A percentile compares a stretch with the other conserved stretches of the same genome.
These are phyloP conservation scores for Thymelicus acteon DNA, from an alignment of 2,888 invertebrate genomes.

Conservation along the genomic window DNA sequence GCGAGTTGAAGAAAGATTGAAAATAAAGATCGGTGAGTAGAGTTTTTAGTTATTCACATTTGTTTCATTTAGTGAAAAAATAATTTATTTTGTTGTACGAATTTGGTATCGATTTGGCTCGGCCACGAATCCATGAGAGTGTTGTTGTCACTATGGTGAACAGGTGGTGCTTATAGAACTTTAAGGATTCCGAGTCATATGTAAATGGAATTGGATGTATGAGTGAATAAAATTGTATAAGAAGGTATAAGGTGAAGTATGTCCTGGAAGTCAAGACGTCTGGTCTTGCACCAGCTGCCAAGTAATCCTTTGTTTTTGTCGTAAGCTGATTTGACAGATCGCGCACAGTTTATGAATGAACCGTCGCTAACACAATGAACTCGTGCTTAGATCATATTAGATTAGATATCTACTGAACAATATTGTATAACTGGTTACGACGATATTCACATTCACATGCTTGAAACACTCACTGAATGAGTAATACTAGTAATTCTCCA, in stretches of 20 bases:
- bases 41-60: slow-evolving; percentile 48
- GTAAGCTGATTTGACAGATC: slow-evolving; percentile 73
- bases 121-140: slow-evolving; percentile 41
- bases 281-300: background rate
- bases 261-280: background rate
- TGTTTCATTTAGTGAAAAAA: slow-evolving; percentile 37
- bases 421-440: slow-evolving; percentile 42
- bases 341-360: slow-evolving; percentile 76
- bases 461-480: slow-evolving; percentile 25
- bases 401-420: slow-evolving; percentile 63
- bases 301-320: slow-evolving; percentile 72
- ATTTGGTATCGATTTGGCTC: slow-evolving; percentile 21
- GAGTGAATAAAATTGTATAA: slow-evolving; percentile 45
- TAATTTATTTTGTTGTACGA: slow-evolving; percentile 12
- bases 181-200: slow-evolving; percentile 45
- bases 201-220: slow-evolving; percentile 57
- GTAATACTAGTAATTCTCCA: background rate
- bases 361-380: slow-evolving; percentile 73
- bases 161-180: slow-evolving; percentile 74
- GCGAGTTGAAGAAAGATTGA: slow-evolving; percentile 96
- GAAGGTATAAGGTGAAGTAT: slow-evolving; percentile 43
- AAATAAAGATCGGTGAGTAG: slow-evolving; percentile 96
- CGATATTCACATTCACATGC: slow-evolving; percentile 27
- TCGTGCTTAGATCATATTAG: slow-evolving; percentile 68
- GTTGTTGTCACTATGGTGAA: slow-evolving; percentile 77